Base-by-base conservation (phyloP, 2,113 vertebrate species). In the Passer domesticus region DNA sequence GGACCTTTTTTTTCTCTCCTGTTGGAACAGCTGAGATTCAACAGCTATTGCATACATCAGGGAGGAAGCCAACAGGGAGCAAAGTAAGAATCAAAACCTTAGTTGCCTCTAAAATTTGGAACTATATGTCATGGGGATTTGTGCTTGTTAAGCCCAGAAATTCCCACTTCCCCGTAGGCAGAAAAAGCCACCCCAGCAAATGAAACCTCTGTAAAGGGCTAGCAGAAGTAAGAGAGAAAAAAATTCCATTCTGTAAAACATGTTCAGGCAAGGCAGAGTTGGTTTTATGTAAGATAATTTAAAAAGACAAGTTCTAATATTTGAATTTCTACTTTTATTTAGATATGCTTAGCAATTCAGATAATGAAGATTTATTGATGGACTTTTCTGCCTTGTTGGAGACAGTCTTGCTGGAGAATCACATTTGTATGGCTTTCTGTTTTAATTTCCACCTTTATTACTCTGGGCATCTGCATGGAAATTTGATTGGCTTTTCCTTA, bases 281-380 rank as follows among this genome's bases (percentile, higher is more conserved):
- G 55, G 22, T 83, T 96, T 96, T 93, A 25, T 50, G 20, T 77
- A 68, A 94, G 80, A 56, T 52, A 58, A 43, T 90, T 83, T 92
- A 39, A 90, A 95, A 91, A 87, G 55, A 94, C 50, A 62, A 53
- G 31, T 88, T 89, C 88, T 88, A 94, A 94, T 96, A 96, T 93
- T 95, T 95, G 76, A 80, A 82, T 93, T 96, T 96, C 83, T 94
- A 37, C 79, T 95, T 94, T 96, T 95, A 88, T 95, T 95, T 94
- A 84, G 87, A 56, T 96, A 94, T 62, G 49, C 75, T 90, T 95
- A 95, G 87, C 81, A 77, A 83, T 96, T 95, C 79, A 87, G 92
- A 74, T 96, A 96, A 97, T 94, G 82, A 91, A 93, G 95, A 95
- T 95, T 74, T 96, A 94, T 93, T 82, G 90, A 79, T 96, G 92